Conservation (phyloP, 2,888 invertebrate genomes). For the Drosophila colorata region DNA sequence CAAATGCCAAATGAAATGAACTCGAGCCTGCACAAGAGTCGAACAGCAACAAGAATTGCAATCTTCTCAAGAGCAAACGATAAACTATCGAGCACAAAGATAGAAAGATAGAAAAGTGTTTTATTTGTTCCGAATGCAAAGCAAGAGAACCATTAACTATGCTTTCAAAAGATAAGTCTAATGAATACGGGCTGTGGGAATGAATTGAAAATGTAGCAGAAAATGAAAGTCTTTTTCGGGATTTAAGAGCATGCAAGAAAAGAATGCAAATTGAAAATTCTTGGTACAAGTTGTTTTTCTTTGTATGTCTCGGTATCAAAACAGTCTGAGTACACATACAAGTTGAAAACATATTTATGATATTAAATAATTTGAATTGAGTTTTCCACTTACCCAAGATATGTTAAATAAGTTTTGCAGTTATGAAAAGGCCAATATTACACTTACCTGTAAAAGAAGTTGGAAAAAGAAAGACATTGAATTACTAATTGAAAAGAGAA, state of each 20-base stretch:
- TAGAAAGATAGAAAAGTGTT: constrained; percentile 3
- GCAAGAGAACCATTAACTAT: constrained; percentile 18
- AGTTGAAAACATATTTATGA: too few species aligned
- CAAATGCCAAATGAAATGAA: constrained; percentile 62
- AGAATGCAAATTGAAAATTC: too few species aligned
- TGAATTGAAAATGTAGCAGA: not conserved
- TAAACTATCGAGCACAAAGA: not conserved
- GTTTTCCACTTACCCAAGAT: constrained; percentile 11
- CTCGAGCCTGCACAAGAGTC: constrained; percentile 15
- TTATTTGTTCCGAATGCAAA: constrained; percentile 3
- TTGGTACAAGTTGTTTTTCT: not conserved
- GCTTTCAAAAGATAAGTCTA: not conserved
- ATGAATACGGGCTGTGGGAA: not conserved
- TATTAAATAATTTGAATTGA: too few species aligned
- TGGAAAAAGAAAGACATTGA: not conserved
- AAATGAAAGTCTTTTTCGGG: not conserved
- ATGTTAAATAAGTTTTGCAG: not conserved
- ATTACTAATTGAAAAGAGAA: constrained; percentile 9
- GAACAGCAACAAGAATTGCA: constrained; percentile 14
- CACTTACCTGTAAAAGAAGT: constrained; percentile 47
- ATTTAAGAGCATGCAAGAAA: not conserved
- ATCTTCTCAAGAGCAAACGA: constrained; percentile 1
- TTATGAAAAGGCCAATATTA: not conserved
- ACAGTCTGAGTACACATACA: too few species aligned
- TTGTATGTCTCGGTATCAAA: not conserved